Conservation (phyloP, 2,113 vertebrate species). For the Passer montanus region DNA sequence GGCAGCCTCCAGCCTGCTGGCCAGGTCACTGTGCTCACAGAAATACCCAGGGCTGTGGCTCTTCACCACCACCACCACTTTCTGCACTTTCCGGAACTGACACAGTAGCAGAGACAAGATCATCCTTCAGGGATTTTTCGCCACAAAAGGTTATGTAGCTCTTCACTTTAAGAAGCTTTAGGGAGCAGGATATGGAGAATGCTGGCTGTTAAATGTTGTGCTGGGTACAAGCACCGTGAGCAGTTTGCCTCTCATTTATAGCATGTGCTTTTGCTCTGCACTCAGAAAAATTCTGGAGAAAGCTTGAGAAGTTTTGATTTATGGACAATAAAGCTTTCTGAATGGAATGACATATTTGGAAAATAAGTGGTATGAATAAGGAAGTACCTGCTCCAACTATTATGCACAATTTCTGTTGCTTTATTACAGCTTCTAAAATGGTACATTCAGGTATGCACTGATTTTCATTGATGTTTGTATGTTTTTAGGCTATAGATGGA, state of each 20-base stretch:
- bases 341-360: background rate
- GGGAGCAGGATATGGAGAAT: background rate
- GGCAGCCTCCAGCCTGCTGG: background rate
- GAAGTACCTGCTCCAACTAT: background rate
- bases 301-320: background rate
- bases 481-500: background rate
- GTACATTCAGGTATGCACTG: background rate
- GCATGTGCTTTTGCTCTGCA: rapidly evolving
- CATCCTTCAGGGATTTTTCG: background rate
- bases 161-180: background rate
- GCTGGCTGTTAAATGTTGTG: background rate
- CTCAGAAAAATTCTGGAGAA: background rate
- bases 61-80: background rate
- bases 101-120: background rate
- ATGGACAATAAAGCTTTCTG: background rate
- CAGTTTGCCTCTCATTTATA: background rate
- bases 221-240: background rate
- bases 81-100: background rate
- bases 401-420: background rate
- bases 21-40: background rate
- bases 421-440: background rate
- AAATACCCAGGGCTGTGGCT: background rate
- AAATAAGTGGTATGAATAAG: background rate
- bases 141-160: background rate
- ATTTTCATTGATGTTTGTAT: background rate